Evolutionary conservation across 2,888 invertebrate genomes (phyloP).

Genomic region (Mylabris sibirica): DNA sequence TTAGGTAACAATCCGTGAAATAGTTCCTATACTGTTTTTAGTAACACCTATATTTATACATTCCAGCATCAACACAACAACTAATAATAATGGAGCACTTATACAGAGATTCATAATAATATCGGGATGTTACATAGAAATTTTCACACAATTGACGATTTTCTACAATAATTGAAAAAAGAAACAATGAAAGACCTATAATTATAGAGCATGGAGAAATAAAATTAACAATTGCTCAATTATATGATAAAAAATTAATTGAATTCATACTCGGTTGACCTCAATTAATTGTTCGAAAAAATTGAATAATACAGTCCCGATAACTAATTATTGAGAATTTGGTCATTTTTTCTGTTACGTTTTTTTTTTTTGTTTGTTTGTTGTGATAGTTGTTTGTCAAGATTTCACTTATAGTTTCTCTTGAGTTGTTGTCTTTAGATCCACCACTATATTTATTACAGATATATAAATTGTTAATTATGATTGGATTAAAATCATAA

Average conservation of each 20-base stretch:
- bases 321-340: not conserved
- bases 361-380: too few relatives aligned
- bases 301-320: not conserved
- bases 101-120: not conserved
- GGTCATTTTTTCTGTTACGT: not conserved
- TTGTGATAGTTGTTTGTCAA: slow-evolving; percentile 1
- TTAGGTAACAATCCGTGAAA: not conserved
- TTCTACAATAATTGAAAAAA: not conserved
- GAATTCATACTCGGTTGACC: slow-evolving; percentile 6
- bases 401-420: slow-evolving; percentile 6
- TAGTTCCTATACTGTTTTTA: not conserved
- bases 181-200: not conserved
- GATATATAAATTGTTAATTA: not conserved
- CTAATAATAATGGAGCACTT: not conserved
- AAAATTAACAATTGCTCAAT: not conserved
- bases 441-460: not conserved
- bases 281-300: not conserved
- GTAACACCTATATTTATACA: not conserved
- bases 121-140: too few relatives aligned
- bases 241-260: slow-evolving; percentile 8
- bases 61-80: not conserved
- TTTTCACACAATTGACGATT: too few relatives aligned
- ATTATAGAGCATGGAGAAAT: not conserved
- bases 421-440: not conserved
- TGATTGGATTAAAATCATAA: not conserved